phyloP scores from a whole-genome alignment of 2,888 invertebrate species.

The Scaptomyza tumidula region DNA sequence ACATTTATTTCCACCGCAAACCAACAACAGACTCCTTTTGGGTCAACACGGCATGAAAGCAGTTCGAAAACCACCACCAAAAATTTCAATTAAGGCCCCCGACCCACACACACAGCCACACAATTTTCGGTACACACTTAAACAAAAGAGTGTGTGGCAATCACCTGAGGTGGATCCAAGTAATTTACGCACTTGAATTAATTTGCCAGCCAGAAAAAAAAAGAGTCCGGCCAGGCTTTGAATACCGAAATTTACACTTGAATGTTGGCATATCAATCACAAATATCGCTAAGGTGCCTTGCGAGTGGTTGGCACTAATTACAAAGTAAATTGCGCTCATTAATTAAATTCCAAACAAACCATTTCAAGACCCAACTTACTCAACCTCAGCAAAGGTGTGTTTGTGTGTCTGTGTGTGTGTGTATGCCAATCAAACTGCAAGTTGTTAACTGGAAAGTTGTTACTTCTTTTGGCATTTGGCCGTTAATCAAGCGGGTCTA shows the following conservation, averaged over 20 bases:
- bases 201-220: constrained; percentile 54
- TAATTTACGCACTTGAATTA: constrained; percentile 79
- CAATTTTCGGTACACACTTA: constrained; percentile 8
- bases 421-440: constrained; percentile 53
- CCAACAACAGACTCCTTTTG: constrained; percentile 26
- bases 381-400: constrained; percentile 4
- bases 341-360: constrained; percentile 61
- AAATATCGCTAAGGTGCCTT: constrained; percentile 65
- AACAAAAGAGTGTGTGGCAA: constrained; percentile 39
- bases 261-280: constrained; percentile 73
- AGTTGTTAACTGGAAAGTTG: constrained; percentile 47
- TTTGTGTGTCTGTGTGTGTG: background rate
- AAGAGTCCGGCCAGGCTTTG: constrained; percentile 51
- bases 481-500: constrained; percentile 64
- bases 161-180: constrained; percentile 73
- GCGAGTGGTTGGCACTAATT: constrained; percentile 60
- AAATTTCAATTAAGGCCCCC: constrained; percentile 66
- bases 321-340: constrained; percentile 73
- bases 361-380: constrained; percentile 13
- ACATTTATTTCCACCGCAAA: constrained; percentile 44
- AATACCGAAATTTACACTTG: constrained; percentile 50
- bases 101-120: constrained; percentile 36
- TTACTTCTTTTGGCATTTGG: constrained; percentile 49
- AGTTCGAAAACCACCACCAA: constrained; percentile 28
- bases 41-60: background rate